Base-by-base conservation (phyloP, 2,113 vertebrate species). In the Rhadina sibilatrix region DNA sequence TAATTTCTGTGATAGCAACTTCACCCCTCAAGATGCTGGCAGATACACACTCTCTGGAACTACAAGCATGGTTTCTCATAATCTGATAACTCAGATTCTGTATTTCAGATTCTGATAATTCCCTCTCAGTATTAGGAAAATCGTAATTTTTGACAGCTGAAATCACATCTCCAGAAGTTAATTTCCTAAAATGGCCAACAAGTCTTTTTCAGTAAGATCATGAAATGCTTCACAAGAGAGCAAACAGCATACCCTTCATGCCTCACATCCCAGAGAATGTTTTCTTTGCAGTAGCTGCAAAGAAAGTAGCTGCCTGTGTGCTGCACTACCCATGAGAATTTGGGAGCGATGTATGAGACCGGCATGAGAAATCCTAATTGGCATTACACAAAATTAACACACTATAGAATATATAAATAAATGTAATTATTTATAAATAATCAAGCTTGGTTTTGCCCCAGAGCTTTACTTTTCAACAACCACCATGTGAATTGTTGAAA, bases 141-240 rank as follows among this genome's bases (percentile, higher is more conserved):
- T 7, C 0, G 0, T 23, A 11, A 40, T 38, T 87, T 91, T 84
- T 87, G 63, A 65, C 44, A 85, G 22, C 28, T 79, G 53, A 85
- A 76, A 75, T 61, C 4, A 16, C 5, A 84, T 35, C 61, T 40
- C 35, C 35, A 68, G 13, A 91, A 89, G 18, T 72, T 30, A 82
- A n/a, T 89, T 89, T 63, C 89, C 91, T 68, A 93, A 96, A 94
- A 91, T 65, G 81, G 77, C 61, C 65, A 94, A 28, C 30, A 25
- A 69, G 61, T 10, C 23, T 54, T 88, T 92, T 89, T 91, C 87
- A 79, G 40, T 49, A 94, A 59, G 38, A 91, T 33, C 76, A 68
- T 72, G n/a, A 91, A 87, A 84, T 68, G n/a, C 60, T 66, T 78
- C 18, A 33, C 54, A 85, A 52, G 24, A 92, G 22, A 88, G 68